These are phyloP conservation scores for Carcharodon carcharias DNA, from an alignment of 2,797 vertebrate species.

Conservation along the genomic window DNA sequence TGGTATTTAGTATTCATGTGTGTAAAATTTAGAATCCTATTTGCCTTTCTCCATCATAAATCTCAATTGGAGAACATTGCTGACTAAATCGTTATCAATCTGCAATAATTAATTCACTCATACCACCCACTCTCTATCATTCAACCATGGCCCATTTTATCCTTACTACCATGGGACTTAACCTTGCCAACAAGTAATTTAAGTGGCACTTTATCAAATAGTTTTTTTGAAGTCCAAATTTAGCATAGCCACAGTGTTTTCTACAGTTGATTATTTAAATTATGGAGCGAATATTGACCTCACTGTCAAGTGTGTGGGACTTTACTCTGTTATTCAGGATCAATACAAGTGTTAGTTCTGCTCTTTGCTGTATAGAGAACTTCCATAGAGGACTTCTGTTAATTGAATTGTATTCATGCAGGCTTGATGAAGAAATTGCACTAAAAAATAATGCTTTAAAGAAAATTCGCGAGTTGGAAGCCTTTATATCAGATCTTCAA, in stretches of 20 bases:
- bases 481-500: slow-evolving; percentile 86
- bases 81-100: background rate
- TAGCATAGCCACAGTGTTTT: background rate
- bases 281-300: background rate
- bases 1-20: background rate
- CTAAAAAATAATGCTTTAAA: slow-evolving; percentile 92
- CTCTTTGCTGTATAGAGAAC: background rate
- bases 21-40: background rate
- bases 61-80: background rate
- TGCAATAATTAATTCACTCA: background rate
- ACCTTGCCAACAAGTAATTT: background rate
- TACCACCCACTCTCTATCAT: background rate
- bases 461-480: slow-evolving; percentile 91
- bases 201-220: background rate
- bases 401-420: slow-evolving; percentile 45
- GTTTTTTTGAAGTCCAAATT: background rate
- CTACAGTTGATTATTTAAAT: background rate
- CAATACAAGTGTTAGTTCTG: background rate
- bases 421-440: slow-evolving; percentile 81
- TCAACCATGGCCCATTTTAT: background rate
- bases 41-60: background rate
- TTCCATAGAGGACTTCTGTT: background rate
- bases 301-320: background rate
- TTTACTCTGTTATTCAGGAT: background rate
- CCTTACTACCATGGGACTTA: background rate